Conservation (phyloP, 2,797 vertebrate genomes). For the Poecile montanus region DNA sequence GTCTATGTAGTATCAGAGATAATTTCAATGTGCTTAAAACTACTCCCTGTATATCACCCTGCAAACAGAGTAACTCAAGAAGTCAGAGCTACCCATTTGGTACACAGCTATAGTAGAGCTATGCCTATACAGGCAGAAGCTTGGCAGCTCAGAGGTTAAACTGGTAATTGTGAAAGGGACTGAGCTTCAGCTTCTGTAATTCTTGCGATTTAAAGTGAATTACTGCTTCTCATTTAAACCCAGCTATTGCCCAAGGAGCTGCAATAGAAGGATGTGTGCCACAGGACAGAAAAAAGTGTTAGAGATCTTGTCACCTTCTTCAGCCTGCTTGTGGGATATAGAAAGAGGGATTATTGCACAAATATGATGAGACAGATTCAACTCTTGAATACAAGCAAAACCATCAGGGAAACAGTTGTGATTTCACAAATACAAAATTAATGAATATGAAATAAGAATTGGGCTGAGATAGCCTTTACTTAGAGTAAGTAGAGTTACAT, state of each 20-base stretch:
- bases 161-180: neutral
- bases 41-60: neutral
- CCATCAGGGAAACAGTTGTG: neutral
- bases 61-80: neutral
- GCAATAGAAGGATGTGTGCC: neutral
- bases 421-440: constrained; percentile 5
- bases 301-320: neutral
- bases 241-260: neutral
- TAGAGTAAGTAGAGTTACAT: neutral
- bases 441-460: neutral
- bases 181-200: neutral
- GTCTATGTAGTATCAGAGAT: neutral
- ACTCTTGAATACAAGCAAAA: neutral
- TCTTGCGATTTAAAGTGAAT: constrained; percentile 23
- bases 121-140: neutral
- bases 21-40: neutral
- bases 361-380: neutral
- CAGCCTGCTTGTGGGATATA: neutral
- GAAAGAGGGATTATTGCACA: neutral
- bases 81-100: neutral
- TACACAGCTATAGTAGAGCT: neutral
- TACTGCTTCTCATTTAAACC: neutral
- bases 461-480: neutral
- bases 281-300: neutral
- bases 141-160: neutral